These are phyloP conservation scores for Opisthograptis luteolata DNA, from an alignment of 2,888 invertebrate genomes.

Conservation along the genomic window DNA sequence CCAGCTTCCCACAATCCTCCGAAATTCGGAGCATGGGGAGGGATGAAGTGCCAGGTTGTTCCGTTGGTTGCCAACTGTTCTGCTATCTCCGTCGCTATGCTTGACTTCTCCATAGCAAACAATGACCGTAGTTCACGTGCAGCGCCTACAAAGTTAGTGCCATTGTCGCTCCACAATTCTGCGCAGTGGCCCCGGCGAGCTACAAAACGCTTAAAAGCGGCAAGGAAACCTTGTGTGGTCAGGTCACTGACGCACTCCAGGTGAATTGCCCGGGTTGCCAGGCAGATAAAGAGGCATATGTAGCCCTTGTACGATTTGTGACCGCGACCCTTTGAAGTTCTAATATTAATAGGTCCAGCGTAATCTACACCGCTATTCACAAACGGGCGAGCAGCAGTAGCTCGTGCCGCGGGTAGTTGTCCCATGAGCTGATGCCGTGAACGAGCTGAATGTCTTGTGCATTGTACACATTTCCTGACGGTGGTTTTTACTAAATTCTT, in stretches of 20 bases:
- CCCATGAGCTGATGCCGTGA: too few species aligned
- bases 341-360: neutral
- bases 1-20: constrained; percentile 16
- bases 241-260: neutral
- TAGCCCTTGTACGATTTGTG: neutral
- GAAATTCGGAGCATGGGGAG: constrained; percentile 34
- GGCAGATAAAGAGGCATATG: too few species aligned
- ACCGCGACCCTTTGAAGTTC: neutral
- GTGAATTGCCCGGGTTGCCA: neutral
- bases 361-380: too few species aligned
- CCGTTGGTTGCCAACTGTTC: constrained; percentile 1
- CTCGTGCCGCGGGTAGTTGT: too few species aligned
- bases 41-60: constrained; percentile 30
- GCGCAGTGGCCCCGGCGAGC: neutral
- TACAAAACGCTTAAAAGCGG: neutral
- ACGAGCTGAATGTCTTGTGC: too few species aligned
- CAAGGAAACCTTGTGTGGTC: neutral
- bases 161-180: neutral
- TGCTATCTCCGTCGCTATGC: neutral
- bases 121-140: too few species aligned
- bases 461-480: too few species aligned
- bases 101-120: too few species aligned
- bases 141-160: neutral
- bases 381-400: too few species aligned
- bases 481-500: too few species aligned